A percentile compares a stretch with the other conserved stretches of the same genome.
Conservation (phyloP, 2,113 vertebrate genomes). For the Geococcyx californianus region DNA sequence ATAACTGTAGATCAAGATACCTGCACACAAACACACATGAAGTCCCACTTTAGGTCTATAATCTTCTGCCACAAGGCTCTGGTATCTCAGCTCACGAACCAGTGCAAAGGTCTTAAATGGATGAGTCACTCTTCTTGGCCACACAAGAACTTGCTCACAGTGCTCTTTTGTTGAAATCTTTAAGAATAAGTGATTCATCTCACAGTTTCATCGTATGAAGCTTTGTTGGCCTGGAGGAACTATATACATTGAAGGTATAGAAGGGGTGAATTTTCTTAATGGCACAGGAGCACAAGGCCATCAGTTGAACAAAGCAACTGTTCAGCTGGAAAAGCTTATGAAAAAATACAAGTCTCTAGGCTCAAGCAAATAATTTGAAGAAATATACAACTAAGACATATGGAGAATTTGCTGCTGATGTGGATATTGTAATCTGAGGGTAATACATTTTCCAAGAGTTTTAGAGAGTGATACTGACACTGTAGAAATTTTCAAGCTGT, state of each 20-base stretch:
- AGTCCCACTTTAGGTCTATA: not conserved
- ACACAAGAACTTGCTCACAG: not conserved
- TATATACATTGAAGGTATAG: not conserved
- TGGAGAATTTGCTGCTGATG: not conserved
- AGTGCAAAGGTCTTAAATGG: not conserved
- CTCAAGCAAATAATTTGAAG: constrained; percentile 23
- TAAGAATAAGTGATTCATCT: not conserved
- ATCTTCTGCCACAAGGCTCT: not conserved
- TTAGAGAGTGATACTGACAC: not conserved
- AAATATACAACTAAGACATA: not conserved
- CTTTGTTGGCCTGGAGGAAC: not conserved
- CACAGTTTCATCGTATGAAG: not conserved
- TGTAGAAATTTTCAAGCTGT: not conserved
- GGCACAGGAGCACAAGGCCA: not conserved
- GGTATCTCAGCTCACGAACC: not conserved
- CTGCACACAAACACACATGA: not conserved
- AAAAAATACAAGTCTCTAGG: not conserved
- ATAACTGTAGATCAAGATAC: not conserved
- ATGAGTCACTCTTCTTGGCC: not conserved
- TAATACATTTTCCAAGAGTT: constrained; percentile 5
- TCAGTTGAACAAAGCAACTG: not conserved
- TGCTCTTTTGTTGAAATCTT: not conserved
- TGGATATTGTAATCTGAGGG: constrained; percentile 8
- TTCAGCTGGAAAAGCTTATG: not conserved
- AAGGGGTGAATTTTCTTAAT: constrained; percentile 2